A percentile compares a stretch with the other conserved stretches of the same genome.
These are phyloP conservation scores for Dipodomys ordii DNA, from an alignment of 2,113 vertebrate species.

Conservation along the genomic window DNA sequence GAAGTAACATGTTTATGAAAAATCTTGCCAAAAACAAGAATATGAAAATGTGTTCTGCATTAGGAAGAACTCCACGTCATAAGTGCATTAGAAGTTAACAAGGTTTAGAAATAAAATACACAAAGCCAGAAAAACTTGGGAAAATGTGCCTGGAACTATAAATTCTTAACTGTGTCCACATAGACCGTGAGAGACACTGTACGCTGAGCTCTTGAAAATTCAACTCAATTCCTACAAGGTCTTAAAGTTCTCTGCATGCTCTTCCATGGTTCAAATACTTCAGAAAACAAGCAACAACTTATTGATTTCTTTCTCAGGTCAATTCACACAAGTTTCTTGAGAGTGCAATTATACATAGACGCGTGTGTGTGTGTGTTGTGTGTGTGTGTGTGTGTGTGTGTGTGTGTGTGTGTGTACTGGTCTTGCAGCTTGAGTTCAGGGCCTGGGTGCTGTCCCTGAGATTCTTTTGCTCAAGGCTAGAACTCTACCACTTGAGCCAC, in stretches of 20 bases:
- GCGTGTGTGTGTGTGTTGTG: too few species aligned
- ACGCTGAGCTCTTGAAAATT: neutral
- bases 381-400: too few species aligned
- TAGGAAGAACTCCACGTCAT: conserved; percentile 61
- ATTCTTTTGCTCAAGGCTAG: too few species aligned
- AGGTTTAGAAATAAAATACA: conserved; percentile 57
- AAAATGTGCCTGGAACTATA: conserved; percentile 47
- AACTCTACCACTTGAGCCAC: too few species aligned
- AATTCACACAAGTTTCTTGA: neutral
- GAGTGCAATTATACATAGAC: neutral
- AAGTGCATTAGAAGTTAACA: conserved; percentile 67
- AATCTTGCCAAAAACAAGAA: conserved; percentile 60
- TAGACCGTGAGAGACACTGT: neutral
- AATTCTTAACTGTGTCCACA: neutral
- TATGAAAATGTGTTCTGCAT: conserved; percentile 68
- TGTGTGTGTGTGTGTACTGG: too few species aligned
- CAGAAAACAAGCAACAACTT: neutral
- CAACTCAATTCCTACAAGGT: neutral
- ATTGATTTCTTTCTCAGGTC: neutral
- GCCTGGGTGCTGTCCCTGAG: too few species aligned
- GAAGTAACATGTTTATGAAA: conserved; percentile 64
- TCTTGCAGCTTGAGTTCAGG: too few species aligned
- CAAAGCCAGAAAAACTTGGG: conserved; percentile 53
- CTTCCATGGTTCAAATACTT: neutral
- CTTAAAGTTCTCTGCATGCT: neutral